Percentiles rank a stretch among this genome's conserved stretches.
Evolutionary conservation across 2,797 vertebrate genomes (phyloP).

Genomic region (Harpagifer antarcticus): DNA sequence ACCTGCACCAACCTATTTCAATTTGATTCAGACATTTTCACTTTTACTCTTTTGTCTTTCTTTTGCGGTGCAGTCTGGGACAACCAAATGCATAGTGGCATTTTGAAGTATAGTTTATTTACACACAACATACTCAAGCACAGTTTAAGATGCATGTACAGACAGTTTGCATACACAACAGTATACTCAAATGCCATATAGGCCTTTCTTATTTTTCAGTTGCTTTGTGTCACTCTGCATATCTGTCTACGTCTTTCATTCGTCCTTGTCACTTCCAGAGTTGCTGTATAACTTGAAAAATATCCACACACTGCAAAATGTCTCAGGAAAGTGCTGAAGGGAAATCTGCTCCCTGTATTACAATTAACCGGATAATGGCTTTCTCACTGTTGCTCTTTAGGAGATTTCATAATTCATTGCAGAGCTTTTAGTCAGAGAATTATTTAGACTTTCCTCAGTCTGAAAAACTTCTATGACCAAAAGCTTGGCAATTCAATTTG

Average conservation of each 20-base stretch:
- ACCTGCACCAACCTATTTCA: too few relatives aligned
- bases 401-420: conserved; percentile 32
- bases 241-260: conserved; percentile 10
- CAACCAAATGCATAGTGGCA: neutral
- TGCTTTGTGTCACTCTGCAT: conserved; percentile 1
- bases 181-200: neutral
- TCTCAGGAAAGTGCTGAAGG: conserved; percentile 9
- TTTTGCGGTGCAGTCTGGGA: neutral
- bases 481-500: conserved; percentile 48
- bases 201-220: neutral
- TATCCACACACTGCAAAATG: neutral
- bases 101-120: neutral
- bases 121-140: neutral
- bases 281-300: conserved; percentile 20
- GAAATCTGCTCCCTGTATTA: conserved; percentile 18
- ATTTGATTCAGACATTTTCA: too few relatives aligned
- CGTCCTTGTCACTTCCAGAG: conserved; percentile 19
- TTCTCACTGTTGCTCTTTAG: conserved; percentile 16
- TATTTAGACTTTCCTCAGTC: conserved; percentile 24
- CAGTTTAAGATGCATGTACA: neutral
- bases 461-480: conserved; percentile 39
- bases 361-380: conserved; percentile 33
- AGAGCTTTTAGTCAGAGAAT: conserved; percentile 36
- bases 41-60: too few relatives aligned
- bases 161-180: neutral